These are phyloP conservation scores for Dromaius novaehollandiae DNA, from an alignment of 2,113 vertebrate species.

Conservation along the genomic window DNA sequence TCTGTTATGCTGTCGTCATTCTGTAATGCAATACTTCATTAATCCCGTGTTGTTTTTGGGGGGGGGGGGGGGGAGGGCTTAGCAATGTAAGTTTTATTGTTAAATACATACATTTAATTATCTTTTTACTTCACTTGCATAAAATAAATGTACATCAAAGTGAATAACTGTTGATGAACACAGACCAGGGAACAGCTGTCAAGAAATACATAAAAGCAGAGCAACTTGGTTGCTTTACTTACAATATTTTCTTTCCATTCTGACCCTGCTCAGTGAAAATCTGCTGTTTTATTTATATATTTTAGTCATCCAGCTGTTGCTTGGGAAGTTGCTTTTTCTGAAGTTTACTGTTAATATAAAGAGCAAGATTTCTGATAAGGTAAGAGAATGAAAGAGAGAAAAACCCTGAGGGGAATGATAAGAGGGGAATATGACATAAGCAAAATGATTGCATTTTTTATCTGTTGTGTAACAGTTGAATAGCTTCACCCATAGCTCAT, in stretches of 20 bases:
- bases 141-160: neutral
- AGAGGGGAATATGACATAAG: neutral
- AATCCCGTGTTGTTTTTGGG: neutral
- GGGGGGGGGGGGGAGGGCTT: rapidly evolving
- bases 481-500: neutral
- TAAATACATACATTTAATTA: neutral
- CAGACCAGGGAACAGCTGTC: neutral
- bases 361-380: neutral
- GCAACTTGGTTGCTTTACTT: neutral
- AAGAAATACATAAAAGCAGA: neutral
- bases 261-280: neutral
- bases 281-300: neutral
- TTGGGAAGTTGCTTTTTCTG: neutral
- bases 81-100: neutral
- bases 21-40: neutral
- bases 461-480: neutral
- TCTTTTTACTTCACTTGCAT: neutral
- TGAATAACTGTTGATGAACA: neutral
- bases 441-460: neutral
- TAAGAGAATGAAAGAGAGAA: neutral
- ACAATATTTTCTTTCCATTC: neutral
- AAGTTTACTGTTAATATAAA: neutral
- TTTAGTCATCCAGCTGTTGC: neutral
- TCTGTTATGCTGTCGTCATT: neutral
- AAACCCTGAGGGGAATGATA: neutral